Conservation (phyloP, 2,797 vertebrate species). For the Coregonus suidteri region DNA sequence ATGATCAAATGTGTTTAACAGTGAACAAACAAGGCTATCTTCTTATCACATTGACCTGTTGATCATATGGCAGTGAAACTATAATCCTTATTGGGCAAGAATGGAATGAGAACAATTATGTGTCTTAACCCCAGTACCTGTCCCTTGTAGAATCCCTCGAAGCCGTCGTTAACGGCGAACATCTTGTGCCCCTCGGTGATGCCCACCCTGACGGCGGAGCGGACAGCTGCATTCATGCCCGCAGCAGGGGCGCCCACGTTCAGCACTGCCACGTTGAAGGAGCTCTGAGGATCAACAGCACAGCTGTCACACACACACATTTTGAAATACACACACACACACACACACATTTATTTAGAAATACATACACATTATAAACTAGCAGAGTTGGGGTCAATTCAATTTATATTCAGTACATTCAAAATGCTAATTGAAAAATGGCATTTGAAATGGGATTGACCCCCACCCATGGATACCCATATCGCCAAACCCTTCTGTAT, state of each 20-base stretch:
- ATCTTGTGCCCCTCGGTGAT: conserved; percentile 95
- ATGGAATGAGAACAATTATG: too few species aligned
- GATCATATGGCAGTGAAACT: too few species aligned
- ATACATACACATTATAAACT: too few species aligned
- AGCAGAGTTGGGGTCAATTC: too few species aligned
- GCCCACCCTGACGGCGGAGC: conserved; percentile 91
- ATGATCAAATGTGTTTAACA: too few species aligned
- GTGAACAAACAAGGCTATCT: too few species aligned
- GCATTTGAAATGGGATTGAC: too few species aligned
- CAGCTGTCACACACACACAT: neutral
- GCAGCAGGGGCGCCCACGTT: conserved; percentile 96
- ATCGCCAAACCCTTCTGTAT: neutral
- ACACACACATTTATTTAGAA: neutral
- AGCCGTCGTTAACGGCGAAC: conserved; percentile 92
- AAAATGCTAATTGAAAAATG: too few species aligned
- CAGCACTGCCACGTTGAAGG: conserved; percentile 82
- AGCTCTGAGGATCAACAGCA: conserved; percentile 20
- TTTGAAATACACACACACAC: neutral
- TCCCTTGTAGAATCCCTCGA: conserved; percentile 92
- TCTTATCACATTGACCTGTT: too few species aligned
- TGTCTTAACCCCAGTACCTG: conserved; percentile 73
- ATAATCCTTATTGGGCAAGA: too few species aligned
- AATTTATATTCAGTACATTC: too few species aligned
- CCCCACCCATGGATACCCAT: neutral
- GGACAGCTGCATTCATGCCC: conserved; percentile 96